These are phyloP conservation scores for Anoplolepis gracilipes DNA, from an alignment of 1,140 invertebrate species.

Conservation along the genomic window DNA sequence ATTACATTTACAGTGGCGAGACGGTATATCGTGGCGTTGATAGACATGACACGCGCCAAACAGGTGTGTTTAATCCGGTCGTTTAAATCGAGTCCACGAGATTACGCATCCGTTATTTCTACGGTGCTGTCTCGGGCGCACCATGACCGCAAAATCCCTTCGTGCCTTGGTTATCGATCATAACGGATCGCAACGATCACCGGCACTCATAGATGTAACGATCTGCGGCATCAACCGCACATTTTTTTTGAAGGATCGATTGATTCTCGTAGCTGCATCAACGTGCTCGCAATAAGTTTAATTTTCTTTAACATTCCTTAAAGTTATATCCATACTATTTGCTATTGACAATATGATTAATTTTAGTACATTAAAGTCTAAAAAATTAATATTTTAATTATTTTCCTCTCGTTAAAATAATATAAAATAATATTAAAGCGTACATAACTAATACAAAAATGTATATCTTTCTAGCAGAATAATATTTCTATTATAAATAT, in stretches of 20 bases:
- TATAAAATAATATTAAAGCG: neutral
- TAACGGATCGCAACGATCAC: neutral
- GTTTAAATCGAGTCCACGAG: conserved; percentile 15
- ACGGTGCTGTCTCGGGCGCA: neutral
- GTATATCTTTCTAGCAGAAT: too few species aligned
- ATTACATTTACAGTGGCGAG: conserved; percentile 59
- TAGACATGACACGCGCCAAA: conserved; percentile 51
- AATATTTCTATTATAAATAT: too few species aligned
- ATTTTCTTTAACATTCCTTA: neutral
- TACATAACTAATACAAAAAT: neutral
- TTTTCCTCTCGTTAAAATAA: neutral
- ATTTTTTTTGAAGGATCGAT: neutral
- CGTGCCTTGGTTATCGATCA: conserved; percentile 26
- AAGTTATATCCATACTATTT: too few species aligned
- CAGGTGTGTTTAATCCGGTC: conserved; percentile 54
- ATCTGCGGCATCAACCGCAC: neutral
- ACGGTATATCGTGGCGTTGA: conserved; percentile 20
- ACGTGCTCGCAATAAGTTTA: neutral
- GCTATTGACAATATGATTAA: too few species aligned
- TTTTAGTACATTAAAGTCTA: neutral
- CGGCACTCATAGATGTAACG: neutral
- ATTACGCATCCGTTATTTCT: conserved; percentile 45
- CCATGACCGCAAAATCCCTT: conserved; percentile 29
- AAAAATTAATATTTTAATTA: too few species aligned
- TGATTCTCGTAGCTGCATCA: neutral